These are phyloP conservation scores for Eumerus sabulonum DNA, from an alignment of 2,888 invertebrate genomes.

Conservation along the genomic window DNA sequence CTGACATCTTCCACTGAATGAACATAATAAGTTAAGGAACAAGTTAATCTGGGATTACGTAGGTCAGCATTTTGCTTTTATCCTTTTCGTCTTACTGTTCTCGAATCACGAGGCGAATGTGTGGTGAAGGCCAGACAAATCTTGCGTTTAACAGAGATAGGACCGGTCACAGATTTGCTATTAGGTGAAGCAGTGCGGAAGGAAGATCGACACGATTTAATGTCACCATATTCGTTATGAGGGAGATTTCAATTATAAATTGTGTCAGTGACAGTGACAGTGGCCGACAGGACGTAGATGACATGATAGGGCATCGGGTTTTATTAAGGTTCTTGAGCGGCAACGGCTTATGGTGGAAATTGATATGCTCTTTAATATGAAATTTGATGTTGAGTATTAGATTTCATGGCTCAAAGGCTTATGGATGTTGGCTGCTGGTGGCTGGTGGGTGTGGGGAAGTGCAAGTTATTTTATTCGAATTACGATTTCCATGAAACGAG, in stretches of 20 bases:
- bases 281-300: too few species aligned
- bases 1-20: slow-evolving; percentile 36
- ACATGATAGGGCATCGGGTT: too few species aligned
- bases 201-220: slow-evolving; percentile 11
- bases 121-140: slow-evolving; percentile 6
- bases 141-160: slow-evolving; percentile 34
- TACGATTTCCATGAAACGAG: too few species aligned
- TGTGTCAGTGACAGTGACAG: slow-evolving; percentile 29
- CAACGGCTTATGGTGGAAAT: too few species aligned
- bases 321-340: too few species aligned
- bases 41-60: slow-evolving; percentile 58
- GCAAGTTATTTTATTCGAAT: too few species aligned
- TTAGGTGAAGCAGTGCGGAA: slow-evolving; percentile 14
- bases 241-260: slow-evolving; percentile 50
- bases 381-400: too few species aligned
- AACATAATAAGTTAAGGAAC: slow-evolving; percentile 51
- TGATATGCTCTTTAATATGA: too few species aligned
- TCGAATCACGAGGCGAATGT: background rate
- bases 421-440: too few species aligned
- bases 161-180: slow-evolving; percentile 17
- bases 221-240: slow-evolving; percentile 14
- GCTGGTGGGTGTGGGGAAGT: too few species aligned
- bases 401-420: too few species aligned
- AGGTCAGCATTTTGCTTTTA: slow-evolving; percentile 51
- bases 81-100: slow-evolving; percentile 29